A percentile compares a stretch with the other conserved stretches of the same genome.
Evolutionary conservation across 2,797 vertebrate species (phyloP).

Genomic region (Melanotaenia parkinsoni): DNA sequence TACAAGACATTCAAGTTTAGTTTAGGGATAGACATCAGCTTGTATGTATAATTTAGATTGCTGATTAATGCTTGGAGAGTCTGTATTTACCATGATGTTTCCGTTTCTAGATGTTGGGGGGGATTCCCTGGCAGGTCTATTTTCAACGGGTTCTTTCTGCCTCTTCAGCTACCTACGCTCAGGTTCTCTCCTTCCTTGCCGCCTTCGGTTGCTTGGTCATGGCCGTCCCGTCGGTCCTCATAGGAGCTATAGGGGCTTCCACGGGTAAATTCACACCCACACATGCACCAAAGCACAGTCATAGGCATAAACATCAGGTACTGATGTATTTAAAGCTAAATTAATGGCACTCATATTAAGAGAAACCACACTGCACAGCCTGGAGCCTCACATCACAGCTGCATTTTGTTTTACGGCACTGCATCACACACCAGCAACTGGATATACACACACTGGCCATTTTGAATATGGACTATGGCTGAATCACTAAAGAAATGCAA

Average conservation of each 20-base stretch:
- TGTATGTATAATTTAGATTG: slow-evolving; percentile 5
- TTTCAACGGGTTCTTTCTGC: slow-evolving; percentile 97
- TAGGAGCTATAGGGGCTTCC: slow-evolving; percentile 96
- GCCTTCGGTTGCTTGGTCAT: slow-evolving; percentile 95
- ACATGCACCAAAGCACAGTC: neutral
- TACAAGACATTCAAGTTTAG: neutral
- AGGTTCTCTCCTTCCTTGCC: slow-evolving; percentile 94
- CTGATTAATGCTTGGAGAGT: slow-evolving; percentile 43
- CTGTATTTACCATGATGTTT: slow-evolving; percentile 70
- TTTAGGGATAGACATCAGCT: neutral
- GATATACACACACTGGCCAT: no score
- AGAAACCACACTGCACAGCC: no score
- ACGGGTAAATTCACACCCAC: slow-evolving; percentile 85
- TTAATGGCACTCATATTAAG: neutral
- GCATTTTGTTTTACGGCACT: no score
- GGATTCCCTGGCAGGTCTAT: slow-evolving; percentile 99
- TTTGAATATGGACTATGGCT: no score
- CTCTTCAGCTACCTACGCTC: slow-evolving; percentile 96
- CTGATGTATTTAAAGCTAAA: no score
- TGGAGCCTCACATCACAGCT: no score
- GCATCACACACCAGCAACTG: no score
- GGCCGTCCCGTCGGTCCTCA: slow-evolving; percentile 93
- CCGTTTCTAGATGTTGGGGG: slow-evolving; percentile 91
- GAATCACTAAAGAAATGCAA: no score
- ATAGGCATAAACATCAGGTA: neutral